Base-by-base conservation (phyloP, 92 coral and sea anemone species). In the Muricea muricata region DNA sequence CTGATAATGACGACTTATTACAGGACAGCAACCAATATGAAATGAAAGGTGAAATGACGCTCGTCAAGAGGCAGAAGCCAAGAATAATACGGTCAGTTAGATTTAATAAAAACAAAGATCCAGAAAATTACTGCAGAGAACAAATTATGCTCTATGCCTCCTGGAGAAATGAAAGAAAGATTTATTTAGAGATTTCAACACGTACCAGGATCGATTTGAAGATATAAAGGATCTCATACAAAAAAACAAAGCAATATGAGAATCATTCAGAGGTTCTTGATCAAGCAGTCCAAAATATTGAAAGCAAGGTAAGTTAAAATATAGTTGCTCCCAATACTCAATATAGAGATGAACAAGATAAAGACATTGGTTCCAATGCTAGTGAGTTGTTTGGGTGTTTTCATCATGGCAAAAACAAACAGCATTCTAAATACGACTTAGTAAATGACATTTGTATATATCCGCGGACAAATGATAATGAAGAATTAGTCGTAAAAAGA, bases 151-250 rank as follows among this genome's bases (percentile, higher is more conserved):
- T 79, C 41, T 86, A 79, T 58, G 47, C 66, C 7, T 41, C 90
- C 29, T 86, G 91, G 91, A 39, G 89, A 81, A 90, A 90, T 33
- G 91, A 90, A 50, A 39, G 20, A 81, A 26, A n/a, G 93, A 90
- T 65, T 26, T 90, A 30, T 60, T 86, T 1, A 15, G 58, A 37
- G 13, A 66, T 33, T 80, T 81, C 48, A 66, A 86, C 25, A 90
- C 78, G 20, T 81, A 86, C 74, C 72, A 80, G 87, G 87, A 90
- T 35, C 58, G 76, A 65, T 86, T 73, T 87, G 90, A 90, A 73
- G 81, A 80, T 17, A 41, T 86, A 4, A 60, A 86, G 69, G 61
- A 25, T 33, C 34, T 23, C 7, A 50, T 90, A n/a, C n/a, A n/a
- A n/a, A n/a, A 34, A 23, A 52, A 45, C 12, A 24, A 18, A 90